Evolutionary conservation across 2,113 vertebrate genomes (phyloP).

Genomic region (Gracilinanus agilis): DNA sequence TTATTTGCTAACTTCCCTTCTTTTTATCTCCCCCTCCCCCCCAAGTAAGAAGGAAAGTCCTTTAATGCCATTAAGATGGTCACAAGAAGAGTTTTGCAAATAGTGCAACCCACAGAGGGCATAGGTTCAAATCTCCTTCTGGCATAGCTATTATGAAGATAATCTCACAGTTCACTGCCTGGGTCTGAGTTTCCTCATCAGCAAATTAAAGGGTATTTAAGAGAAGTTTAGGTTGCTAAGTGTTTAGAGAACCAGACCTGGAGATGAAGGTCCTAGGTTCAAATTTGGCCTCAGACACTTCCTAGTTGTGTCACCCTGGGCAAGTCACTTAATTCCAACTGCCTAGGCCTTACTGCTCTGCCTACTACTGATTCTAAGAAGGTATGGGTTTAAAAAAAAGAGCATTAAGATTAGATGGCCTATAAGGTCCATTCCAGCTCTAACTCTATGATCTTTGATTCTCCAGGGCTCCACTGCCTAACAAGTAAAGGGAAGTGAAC

Average conservation of each 20-base stretch:
- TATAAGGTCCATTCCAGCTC: background rate
- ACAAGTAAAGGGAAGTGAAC: background rate
- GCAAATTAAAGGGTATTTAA: background rate
- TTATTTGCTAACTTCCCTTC: background rate
- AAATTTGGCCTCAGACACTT: too few relatives aligned
- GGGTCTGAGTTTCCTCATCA: background rate
- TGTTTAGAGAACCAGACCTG: too few relatives aligned
- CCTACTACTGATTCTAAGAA: too few relatives aligned
- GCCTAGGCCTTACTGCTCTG: too few relatives aligned
- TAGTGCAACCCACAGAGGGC: background rate
- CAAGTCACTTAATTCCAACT: too few relatives aligned
- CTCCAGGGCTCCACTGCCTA: background rate
- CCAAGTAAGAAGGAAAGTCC: too few relatives aligned
- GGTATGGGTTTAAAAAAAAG: too few relatives aligned
- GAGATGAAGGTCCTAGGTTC: too few relatives aligned
- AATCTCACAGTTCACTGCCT: conserved; percentile 5
- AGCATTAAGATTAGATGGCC: background rate
- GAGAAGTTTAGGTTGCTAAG: too few relatives aligned
- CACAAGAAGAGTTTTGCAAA: background rate
- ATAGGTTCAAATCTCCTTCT: background rate
- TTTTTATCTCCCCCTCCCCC: too few relatives aligned
- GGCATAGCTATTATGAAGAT: background rate
- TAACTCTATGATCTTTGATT: background rate
- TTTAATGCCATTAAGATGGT: too few relatives aligned
- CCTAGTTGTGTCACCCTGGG: too few relatives aligned